phyloP scores from a whole-genome alignment of 1,140 invertebrate genomes.

The Triops cancriformis region DNA sequence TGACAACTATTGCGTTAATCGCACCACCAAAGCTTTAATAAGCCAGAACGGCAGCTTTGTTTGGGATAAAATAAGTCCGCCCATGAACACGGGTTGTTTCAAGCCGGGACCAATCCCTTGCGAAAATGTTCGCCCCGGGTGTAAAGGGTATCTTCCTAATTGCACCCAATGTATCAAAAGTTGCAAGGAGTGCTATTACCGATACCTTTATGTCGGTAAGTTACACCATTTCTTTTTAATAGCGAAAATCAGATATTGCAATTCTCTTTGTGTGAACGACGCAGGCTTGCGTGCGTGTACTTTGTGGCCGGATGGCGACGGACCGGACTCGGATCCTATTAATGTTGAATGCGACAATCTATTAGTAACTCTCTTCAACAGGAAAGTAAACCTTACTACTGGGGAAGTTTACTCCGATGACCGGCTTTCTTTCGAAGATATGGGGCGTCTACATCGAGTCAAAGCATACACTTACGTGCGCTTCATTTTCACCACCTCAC shows the following conservation, averaged over 20 bases:
- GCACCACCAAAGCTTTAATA: no score
- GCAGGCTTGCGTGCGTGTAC: no score
- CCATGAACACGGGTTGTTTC: no score
- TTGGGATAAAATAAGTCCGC: neutral
- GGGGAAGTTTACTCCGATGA: rapidly evolving
- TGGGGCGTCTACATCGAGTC: neutral
- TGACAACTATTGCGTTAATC: no score
- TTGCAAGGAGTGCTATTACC: neutral
- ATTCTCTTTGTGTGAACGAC: no score
- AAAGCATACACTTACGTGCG: no score
- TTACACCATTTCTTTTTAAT: no score
- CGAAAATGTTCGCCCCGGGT: neutral
- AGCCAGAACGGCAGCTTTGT: neutral
- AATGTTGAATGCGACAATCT: neutral
- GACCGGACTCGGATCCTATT: neutral
- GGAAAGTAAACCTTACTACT: neutral
- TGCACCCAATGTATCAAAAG: neutral
- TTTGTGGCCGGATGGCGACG: no score
- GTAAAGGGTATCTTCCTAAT: neutral
- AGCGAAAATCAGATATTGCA: no score
- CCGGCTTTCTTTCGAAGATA: neutral
- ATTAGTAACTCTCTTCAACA: no score
- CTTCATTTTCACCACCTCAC: no score
- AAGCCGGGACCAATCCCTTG: neutral
- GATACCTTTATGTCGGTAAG: no score